Base-by-base conservation (phyloP, 2,888 invertebrate genomes). In the Spicauda simplicius region DNA sequence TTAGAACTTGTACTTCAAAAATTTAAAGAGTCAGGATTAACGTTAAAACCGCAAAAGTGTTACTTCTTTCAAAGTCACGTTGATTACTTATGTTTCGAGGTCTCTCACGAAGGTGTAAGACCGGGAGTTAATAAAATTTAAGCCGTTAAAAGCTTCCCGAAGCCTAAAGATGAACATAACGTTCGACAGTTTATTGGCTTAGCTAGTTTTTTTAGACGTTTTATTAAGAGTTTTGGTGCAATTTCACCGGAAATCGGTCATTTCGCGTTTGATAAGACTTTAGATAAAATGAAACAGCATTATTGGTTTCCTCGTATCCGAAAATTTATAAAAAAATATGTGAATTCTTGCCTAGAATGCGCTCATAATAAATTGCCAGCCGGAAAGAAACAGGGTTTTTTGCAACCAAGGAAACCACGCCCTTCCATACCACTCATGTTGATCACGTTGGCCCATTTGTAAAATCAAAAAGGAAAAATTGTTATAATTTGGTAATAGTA, bases 281-380 rank as follows among this genome's bases (percentile, higher is more conserved):
- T 68, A 11, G 68, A 65, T 3, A 70, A 70, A 41, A 56, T 72
- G 1, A 63, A 56, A 12, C 11, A 56, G 12, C 52, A 45, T 11
- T 73, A 71, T 48, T 72, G 71, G 73, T 73, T 73, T 53, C 54
- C 70, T n/a, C 69, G 68, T 45, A 71, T 73, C 72, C 37, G 70
- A 4, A 52, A 12, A 8, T 71, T 70, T 33, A 16, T 69, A 4
- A 64, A 55, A 3, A 73, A 73, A 59, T 72, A n/a, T n/a, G n/a
- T n/a, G n/a, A n/a, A n/a, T n/a, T n/a, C n/a, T n/a, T n/a, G n/a
- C n/a, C n/a, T n/a, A n/a, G n/a, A n/a, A n/a, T n/a, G n/a, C n/a
- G n/a, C n/a, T n/a, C n/a, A n/a, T n/a, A n/a, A n/a, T n/a, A n/a
- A n/a, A n/a, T n/a, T n/a, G n/a, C n/a, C n/a, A n/a, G n/a, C n/a